Base-by-base conservation (phyloP, 1,140 invertebrate species). In the Dendroctonus ponderosae region DNA sequence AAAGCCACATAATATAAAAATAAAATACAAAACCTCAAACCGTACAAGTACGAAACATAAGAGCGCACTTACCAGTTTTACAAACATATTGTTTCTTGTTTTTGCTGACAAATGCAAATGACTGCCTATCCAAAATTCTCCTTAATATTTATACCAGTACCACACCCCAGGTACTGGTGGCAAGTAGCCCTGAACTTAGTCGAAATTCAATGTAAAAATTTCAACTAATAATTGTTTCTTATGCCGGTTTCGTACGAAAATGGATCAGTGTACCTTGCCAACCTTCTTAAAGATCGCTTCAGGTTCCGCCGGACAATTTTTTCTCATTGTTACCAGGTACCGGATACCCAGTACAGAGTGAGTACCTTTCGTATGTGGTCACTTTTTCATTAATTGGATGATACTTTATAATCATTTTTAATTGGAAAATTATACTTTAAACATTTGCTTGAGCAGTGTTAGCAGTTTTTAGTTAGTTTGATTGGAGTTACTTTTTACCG, bases 21-120 rank as follows among this genome's bases (percentile, higher is more conserved):
- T n/a, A n/a, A n/a, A n/a, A n/a, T n/a, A n/a, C n/a, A n/a, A n/a
- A n/a, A n/a, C n/a, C n/a, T n/a, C n/a, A n/a, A n/a, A n/a, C n/a
- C n/a, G n/a, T n/a, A n/a, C n/a, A n/a, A 7, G 7, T 51, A 8
- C 15, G 7, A 51, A 15, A 9, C 15, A 51, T 51, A 51, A 51
- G 15, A 7, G 7, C n/a, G 41, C 41, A 75, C 75, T 76, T 71
- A 77, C 76, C 75, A 77, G 73, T 77, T 77, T 77, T 76, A 77
- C 75, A 73, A 76, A 76, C 76, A 77, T 77, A 73, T 77, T 76
- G 75, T 73, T 71, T 54, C 38, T n/a, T n/a, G 58, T 62, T 70
- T 70, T 71, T 74, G 70, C 67, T 73, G 73, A 69, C 72, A 70
- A 74, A 69, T 73, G 70, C 68, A 74, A 71, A 75, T 70, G 73